A percentile compares a stretch with the other conserved stretches of the same genome.
Conservation (phyloP, 2,888 invertebrate genomes). For the Parascotia fuliginaria region DNA sequence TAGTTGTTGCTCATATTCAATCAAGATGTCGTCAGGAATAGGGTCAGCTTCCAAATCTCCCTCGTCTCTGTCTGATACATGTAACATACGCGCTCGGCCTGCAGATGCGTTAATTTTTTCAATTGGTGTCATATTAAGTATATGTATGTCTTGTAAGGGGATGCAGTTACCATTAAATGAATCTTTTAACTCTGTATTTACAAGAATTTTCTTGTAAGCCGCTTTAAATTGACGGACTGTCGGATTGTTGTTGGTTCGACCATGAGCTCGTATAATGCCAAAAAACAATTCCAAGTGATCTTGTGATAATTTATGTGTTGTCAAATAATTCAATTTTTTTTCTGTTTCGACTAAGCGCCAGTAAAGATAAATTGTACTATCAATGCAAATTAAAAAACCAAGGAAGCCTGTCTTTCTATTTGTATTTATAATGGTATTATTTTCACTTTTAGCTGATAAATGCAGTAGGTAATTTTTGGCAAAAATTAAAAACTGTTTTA, state of each 20-base stretch:
- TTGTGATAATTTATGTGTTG: conserved; percentile 5
- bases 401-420: conserved; percentile 11
- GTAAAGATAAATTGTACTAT: conserved; percentile 3
- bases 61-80: too few relatives aligned
- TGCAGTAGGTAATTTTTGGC: not conserved
- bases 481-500: conserved; percentile 4
- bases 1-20: too few relatives aligned
- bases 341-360: conserved; percentile 4
- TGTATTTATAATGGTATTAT: not conserved
- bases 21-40: too few relatives aligned
- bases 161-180: conserved; percentile 16
- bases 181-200: conserved; percentile 12
- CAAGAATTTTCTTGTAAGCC: conserved; percentile 16
- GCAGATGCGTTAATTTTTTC: too few relatives aligned
- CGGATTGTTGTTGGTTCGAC: conserved; percentile 23
- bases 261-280: conserved; percentile 7
- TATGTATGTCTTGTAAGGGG: conserved; percentile 17
- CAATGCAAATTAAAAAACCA: conserved; percentile 3
- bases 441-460: not conserved
- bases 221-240: conserved; percentile 20
- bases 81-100: too few relatives aligned
- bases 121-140: not conserved
- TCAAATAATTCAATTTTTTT: conserved; percentile 6
- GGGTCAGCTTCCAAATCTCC: too few relatives aligned
- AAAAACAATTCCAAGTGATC: conserved; percentile 17